Evolutionary conservation across 2,888 invertebrate species (phyloP), one percentile per base, ranked within the genome.

Genomic region (Hemicrepidius hirtus): DNA sequence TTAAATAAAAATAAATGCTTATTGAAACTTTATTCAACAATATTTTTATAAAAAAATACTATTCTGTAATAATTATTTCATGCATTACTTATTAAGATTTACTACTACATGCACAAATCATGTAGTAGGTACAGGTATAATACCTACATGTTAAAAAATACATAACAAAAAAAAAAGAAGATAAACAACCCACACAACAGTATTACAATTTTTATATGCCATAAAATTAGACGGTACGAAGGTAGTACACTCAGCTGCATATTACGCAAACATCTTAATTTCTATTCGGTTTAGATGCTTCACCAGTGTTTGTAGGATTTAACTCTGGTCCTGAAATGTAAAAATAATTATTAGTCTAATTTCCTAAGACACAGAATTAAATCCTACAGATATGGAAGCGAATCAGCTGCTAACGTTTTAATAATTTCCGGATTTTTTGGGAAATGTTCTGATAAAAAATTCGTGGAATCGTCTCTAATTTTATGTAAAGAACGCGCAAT

Each of bases 241-340:
- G 13, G n/a, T n/a, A n/a, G 18, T 20, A 53, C 53, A 16, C 37
- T 65, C 55, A 35, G 55, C 55, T 20, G 49, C 1, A 7, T 21
- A 18, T n/a, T 12, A 4, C 9, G 12, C 3, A 57, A 57, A 35
- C 37, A 12, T 9, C 13, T n/a, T 37, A 35, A 32, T 55, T 12
- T 13, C n/a, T 35, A 16, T 55, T 55, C 16, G 3, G 2, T 18
- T 24, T 12, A 16, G 32, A 35, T 37, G 7, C 57, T 21, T 83
- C 83, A 82, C 81, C 83, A 83, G 77, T 80, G 80, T 82, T 82
- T 84, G 83, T 81, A 79, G 81, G 82, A 84, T 83, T 85, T 85
- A 83, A 82, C 80, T 84, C 83, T 81, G 80, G 80, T 76, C 81
- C 85, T 85, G 82, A 82, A 85, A 84, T 78, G 81, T 70, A 81